Conservation (phyloP, 2,888 invertebrate genomes). For the Drosophila paranaensis region DNA sequence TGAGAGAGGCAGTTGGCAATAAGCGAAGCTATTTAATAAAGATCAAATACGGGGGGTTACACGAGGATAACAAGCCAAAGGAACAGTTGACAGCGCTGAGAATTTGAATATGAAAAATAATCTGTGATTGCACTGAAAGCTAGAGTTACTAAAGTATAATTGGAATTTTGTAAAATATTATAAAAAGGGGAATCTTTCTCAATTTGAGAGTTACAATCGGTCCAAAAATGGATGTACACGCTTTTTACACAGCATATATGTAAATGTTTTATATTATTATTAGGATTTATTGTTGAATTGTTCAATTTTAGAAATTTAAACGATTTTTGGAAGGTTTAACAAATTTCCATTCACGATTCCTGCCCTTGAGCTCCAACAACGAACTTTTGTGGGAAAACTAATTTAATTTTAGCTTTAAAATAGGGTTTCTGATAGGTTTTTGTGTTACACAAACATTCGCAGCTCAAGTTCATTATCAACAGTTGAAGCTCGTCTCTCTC, state of each 20-base stretch:
- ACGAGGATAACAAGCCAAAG: neutral
- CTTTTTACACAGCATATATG: too few relatives aligned
- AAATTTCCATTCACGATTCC: neutral
- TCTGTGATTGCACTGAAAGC: neutral
- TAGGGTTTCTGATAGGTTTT: slow-evolving; percentile 5
- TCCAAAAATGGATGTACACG: too few relatives aligned
- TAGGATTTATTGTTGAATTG: neutral
- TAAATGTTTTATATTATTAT: too few relatives aligned
- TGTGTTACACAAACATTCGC: neutral
- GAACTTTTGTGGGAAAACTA: neutral
- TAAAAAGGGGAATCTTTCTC: too few relatives aligned
- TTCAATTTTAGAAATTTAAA: neutral
- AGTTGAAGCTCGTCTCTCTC: neutral
- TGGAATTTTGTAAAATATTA: neutral
- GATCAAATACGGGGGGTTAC: neutral
- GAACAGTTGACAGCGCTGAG: neutral
- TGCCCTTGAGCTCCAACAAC: too few relatives aligned
- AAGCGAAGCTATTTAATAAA: neutral
- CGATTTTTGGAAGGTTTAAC: neutral
- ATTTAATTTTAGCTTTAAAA: neutral
- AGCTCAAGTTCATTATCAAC: slow-evolving; percentile 63
- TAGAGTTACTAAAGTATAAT: neutral
- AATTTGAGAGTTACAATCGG: too few relatives aligned
- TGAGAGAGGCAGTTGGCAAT: slow-evolving; percentile 1
- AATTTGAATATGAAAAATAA: neutral